A percentile compares a stretch with the other conserved stretches of the same genome.
phyloP scores from a whole-genome alignment of 2,113 vertebrate genomes.

The Cynocephalus volans region DNA sequence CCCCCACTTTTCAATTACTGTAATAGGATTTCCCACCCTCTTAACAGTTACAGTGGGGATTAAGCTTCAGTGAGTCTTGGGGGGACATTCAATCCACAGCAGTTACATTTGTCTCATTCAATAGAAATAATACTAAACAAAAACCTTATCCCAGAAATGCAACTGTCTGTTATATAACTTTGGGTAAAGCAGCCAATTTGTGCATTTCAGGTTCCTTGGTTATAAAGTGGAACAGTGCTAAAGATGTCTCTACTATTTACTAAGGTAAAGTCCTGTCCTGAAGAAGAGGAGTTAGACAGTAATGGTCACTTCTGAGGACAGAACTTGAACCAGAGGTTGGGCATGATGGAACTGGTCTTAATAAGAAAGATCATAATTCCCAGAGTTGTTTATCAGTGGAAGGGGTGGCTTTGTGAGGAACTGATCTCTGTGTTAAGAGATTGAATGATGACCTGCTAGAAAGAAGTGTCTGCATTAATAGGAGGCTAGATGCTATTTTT shows the following conservation, averaged over 20 bases:
- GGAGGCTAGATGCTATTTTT: slow-evolving; percentile 48
- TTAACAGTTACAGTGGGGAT: too few species aligned
- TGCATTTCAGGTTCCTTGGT: not conserved
- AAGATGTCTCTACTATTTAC: slow-evolving; percentile 63
- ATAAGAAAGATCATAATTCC: slow-evolving; percentile 34
- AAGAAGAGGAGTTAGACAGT: slow-evolving; percentile 44
- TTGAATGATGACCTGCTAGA: not conserved
- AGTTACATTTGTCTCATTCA: slow-evolving; percentile 33
- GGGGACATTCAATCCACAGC: too few species aligned
- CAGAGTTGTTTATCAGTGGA: slow-evolving; percentile 33
- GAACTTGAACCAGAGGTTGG: not conserved
- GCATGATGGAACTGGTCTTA: slow-evolving; percentile 1
- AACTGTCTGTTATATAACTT: slow-evolving; percentile 47
- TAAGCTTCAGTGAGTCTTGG: too few species aligned
- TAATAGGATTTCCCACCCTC: too few species aligned
- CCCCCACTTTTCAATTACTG: too few species aligned
- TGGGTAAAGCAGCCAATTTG: slow-evolving; percentile 42
- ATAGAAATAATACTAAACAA: slow-evolving; percentile 61
- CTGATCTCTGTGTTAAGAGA: not conserved
- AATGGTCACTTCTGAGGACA: slow-evolving; percentile 39
- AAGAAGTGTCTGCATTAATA: slow-evolving; percentile 33
- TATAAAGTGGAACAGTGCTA: slow-evolving; percentile 36
- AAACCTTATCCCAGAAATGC: slow-evolving; percentile 29
- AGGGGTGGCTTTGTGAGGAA: slow-evolving; percentile 55
- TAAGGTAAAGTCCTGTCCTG: slow-evolving; percentile 8